phyloP scores from a whole-genome alignment of 2,113 vertebrate species.

The Forbesichthys papilliferus region DNA sequence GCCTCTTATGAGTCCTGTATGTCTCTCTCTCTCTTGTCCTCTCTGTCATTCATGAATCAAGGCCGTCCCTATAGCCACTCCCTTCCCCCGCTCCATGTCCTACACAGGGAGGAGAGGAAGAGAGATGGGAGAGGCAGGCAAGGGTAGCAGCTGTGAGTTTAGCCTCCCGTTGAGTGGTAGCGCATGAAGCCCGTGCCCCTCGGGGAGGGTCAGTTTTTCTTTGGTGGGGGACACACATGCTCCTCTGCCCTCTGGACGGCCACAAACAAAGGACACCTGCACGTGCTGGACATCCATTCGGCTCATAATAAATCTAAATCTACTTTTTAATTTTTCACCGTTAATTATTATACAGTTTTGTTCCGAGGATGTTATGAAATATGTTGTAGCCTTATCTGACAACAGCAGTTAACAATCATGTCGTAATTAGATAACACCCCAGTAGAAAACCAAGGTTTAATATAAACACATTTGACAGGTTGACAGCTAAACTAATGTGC shows the following conservation, averaged over 20 bases:
- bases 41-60: conserved; percentile 76
- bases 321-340: conserved; percentile 25
- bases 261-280: conserved; percentile 32
- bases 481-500: no score
- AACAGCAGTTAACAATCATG: conserved; percentile 24
- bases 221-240: conserved; percentile 37
- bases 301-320: conserved; percentile 25
- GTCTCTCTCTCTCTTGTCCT: conserved; percentile 61
- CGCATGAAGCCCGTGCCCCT: conserved; percentile 51
- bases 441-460: no score
- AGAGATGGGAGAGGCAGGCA: conserved; percentile 27
- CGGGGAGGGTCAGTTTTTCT: conserved; percentile 56
- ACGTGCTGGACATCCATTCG: conserved; percentile 30
- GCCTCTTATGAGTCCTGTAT: conserved; percentile 19
- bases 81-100: conserved; percentile 56
- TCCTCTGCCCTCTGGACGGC: conserved; percentile 36
- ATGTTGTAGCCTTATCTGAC: conserved; percentile 44
- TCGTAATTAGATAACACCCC: conserved; percentile 9
- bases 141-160: conserved; percentile 65
- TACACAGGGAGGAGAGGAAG: conserved; percentile 47
- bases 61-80: conserved; percentile 53
- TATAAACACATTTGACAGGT: no score
- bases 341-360: conserved; percentile 35
- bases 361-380: conserved; percentile 25
- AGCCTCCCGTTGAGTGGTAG: conserved; percentile 56